Evolutionary conservation across 1,140 invertebrate species (phyloP).

Genomic region (Yoshiicerus persimilis): DNA sequence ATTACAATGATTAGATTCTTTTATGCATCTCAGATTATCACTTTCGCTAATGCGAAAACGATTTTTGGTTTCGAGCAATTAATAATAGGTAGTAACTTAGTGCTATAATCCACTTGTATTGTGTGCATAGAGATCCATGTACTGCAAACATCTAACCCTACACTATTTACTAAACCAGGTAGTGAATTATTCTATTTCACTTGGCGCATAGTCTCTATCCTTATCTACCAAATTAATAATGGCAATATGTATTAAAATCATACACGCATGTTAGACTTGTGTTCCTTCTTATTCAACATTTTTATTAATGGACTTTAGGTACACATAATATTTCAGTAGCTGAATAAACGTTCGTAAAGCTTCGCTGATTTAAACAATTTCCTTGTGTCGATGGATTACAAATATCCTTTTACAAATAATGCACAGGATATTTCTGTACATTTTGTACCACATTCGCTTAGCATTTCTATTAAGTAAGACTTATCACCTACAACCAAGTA

Average conservation of each 20-base stretch:
- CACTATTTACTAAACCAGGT: not conserved
- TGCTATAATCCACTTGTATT: too few relatives aligned
- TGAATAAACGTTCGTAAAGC: not conserved
- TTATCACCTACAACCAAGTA: not conserved
- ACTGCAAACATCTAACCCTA: not conserved
- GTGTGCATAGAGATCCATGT: not conserved
- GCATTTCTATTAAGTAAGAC: not conserved
- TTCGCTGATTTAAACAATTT: not conserved
- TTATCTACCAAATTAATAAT: not conserved
- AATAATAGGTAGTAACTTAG: not conserved
- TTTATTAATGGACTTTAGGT: not conserved
- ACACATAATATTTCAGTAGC: not conserved
- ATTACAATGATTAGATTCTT: constrained; percentile 11
- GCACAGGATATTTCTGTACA: not conserved
- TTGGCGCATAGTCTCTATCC: not conserved
- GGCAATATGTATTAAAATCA: not conserved
- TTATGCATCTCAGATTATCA: constrained; percentile 22
- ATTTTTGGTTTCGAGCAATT: not conserved
- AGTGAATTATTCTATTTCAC: not conserved
- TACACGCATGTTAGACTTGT: not conserved
- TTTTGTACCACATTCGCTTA: too few relatives aligned
- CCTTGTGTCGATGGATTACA: not conserved
- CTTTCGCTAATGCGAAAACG: constrained; percentile 7
- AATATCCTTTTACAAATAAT: not conserved
- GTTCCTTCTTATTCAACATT: not conserved